These are phyloP conservation scores for Larimichthys crocea DNA, from an alignment of 2,113 vertebrate genomes.

Conservation along the genomic window DNA sequence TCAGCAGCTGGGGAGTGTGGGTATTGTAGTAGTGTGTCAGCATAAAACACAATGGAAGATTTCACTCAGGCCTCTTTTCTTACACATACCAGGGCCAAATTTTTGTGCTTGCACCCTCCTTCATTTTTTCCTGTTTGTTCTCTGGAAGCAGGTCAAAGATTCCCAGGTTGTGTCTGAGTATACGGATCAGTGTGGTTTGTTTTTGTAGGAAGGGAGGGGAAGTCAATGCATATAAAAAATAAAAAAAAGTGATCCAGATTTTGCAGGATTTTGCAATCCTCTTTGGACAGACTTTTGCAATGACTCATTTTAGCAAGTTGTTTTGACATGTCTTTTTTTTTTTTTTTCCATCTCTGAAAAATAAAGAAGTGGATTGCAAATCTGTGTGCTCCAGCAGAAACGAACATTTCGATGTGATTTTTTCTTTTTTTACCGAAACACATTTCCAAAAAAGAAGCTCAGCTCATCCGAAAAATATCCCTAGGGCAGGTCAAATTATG, in stretches of 20 bases:
- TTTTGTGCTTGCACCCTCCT: not conserved
- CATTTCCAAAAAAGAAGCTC: not conserved
- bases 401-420: not conserved
- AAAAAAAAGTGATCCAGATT: slow-evolving; percentile 44
- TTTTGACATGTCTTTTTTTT: slow-evolving; percentile 46
- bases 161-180: slow-evolving; percentile 26
- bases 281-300: slow-evolving; percentile 47
- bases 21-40: slow-evolving; percentile 7
- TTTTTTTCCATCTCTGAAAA: slow-evolving; percentile 18
- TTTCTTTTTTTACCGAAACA: too few species aligned
- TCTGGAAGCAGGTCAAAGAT: slow-evolving; percentile 32
- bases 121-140: not conserved
- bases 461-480: not conserved
- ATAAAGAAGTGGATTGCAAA: slow-evolving; percentile 24
- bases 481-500: not conserved
- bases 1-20: slow-evolving; percentile 19
- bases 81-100: not conserved
- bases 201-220: slow-evolving; percentile 9
- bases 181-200: slow-evolving; percentile 18
- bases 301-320: slow-evolving; percentile 57
- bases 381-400: not conserved
- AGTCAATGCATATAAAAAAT: not conserved
- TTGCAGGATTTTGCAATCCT: slow-evolving; percentile 59
- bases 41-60: not conserved
- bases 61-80: not conserved